Percentiles rank a stretch among this genome's conserved stretches.
phyloP scores from a whole-genome alignment of 1,140 invertebrate species.

The Liolophura sinensis region DNA sequence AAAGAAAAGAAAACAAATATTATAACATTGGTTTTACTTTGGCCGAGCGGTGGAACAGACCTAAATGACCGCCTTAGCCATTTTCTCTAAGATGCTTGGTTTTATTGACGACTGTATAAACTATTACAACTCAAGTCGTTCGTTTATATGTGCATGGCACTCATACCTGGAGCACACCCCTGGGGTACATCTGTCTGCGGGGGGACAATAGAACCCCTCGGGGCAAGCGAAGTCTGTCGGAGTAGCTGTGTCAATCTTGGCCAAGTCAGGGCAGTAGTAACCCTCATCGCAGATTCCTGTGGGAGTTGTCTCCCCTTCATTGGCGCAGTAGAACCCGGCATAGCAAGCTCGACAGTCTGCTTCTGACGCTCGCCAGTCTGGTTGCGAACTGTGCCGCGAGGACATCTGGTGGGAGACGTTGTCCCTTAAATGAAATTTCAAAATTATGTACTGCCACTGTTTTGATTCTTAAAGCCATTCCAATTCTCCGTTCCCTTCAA shows the following conservation, averaged over 20 bases:
- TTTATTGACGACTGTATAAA: too few relatives aligned
- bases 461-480: neutral
- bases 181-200: slow-evolving; percentile 31
- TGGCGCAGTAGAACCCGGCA: slow-evolving; percentile 44
- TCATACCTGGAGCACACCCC: slow-evolving; percentile 23
- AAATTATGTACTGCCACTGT: neutral
- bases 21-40: neutral
- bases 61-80: neutral
- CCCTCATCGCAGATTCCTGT: slow-evolving; percentile 37
- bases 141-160: neutral
- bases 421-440: slow-evolving; percentile 24
- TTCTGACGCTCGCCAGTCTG: slow-evolving; percentile 22
- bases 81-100: neutral
- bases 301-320: slow-evolving; percentile 21
- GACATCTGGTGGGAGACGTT: slow-evolving; percentile 29
- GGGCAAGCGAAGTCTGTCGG: slow-evolving; percentile 42
- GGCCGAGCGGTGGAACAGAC: neutral
- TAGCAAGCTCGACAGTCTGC: slow-evolving; percentile 43
- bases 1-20: neutral
- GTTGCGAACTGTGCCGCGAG: slow-evolving; percentile 40
- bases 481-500: neutral
- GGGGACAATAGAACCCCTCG: slow-evolving; percentile 41
- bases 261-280: slow-evolving; percentile 47
- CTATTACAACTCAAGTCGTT: too few relatives aligned
- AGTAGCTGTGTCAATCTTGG: slow-evolving; percentile 29